These are phyloP conservation scores for Mus minutoides DNA, from an alignment of 2,797 vertebrate genomes.

Conservation along the genomic window DNA sequence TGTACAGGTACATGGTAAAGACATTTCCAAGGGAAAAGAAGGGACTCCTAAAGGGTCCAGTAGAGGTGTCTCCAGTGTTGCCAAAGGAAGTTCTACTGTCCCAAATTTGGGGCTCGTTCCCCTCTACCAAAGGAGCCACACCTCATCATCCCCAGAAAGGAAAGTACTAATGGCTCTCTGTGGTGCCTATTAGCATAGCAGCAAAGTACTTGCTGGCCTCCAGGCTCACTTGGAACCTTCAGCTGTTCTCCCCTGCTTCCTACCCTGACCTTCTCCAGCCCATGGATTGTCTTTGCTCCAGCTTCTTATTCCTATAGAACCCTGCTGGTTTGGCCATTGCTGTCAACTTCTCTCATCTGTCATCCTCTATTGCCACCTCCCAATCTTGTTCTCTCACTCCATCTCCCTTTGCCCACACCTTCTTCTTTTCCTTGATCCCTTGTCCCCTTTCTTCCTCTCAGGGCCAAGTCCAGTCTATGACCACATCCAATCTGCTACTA, in stretches of 20 bases:
- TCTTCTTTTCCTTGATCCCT: not conserved
- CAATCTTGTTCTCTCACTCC: not conserved
- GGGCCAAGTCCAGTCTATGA: not conserved
- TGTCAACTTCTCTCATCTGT: not conserved
- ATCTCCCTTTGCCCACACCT: too few species aligned
- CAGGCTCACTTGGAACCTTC: not conserved
- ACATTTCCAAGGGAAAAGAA: not conserved
- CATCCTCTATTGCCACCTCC: not conserved
- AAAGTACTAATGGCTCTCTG: not conserved
- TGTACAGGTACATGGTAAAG: not conserved
- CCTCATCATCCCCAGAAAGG: not conserved
- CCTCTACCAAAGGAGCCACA: not conserved
- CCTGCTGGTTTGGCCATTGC: not conserved
- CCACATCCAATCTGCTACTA: not conserved
- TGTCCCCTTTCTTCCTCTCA: not conserved
- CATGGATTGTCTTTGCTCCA: too few species aligned
- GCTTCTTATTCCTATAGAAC: not conserved
- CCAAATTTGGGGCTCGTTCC: not conserved
- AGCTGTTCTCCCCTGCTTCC: not conserved
- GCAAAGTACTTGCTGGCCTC: not conserved
- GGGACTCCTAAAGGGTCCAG: not conserved
- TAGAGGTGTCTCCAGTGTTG: not conserved
- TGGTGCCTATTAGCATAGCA: not conserved
- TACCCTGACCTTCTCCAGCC: not conserved
- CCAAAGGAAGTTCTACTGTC: not conserved